Base-by-base conservation (phyloP, 2,888 invertebrate genomes). In the Pimpla rufipes region DNA sequence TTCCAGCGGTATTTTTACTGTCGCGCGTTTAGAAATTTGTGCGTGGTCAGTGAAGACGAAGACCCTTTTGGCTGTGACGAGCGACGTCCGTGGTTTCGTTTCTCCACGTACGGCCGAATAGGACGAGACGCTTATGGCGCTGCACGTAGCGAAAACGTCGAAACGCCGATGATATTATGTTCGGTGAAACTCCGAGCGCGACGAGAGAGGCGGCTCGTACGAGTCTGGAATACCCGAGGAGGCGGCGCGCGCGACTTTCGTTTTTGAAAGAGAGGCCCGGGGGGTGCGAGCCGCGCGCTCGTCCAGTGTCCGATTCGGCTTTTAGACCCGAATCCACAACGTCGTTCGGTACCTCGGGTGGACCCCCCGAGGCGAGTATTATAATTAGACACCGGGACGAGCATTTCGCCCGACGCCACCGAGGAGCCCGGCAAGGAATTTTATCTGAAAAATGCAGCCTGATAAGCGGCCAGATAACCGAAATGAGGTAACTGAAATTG, bases 141-240 rank as follows among this genome's bases (percentile, higher is more conserved):
- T 88, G 86, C 87, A 88, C 89, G 83, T 87, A 87, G 87, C 85
- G 83, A 68, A n/a, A 45, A 55, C 62, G 40, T 70, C 59, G 47
- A 55, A 89, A 88, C 86, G 88, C 85, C 70, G 47, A 68, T 42
- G 80, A 80, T 76, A 62, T 62, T 40, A 81, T 68, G 77, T 78
- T 77, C 55, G 88, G 92, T 92, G 92, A 92, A 92, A 92, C 92
- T 92, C 87, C 29, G 5, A 85, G 74, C 85, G 84, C 67, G 75
- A 73, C 84, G 85, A 86, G 77, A 76, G 70, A n/a, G n/a, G n/a
- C n/a, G 55, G 79, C 66, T 52, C 29, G 84, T 85, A 91, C 92
- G 91, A 89, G 91, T 75, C 78, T 87, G 87, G 92, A 91, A 92
- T 92, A 92, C 89, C 86, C 90, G 89, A 92, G 87, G 89, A 90